Conservation (phyloP, 2,797 vertebrate genomes). For the Hozukius guyotensis region DNA sequence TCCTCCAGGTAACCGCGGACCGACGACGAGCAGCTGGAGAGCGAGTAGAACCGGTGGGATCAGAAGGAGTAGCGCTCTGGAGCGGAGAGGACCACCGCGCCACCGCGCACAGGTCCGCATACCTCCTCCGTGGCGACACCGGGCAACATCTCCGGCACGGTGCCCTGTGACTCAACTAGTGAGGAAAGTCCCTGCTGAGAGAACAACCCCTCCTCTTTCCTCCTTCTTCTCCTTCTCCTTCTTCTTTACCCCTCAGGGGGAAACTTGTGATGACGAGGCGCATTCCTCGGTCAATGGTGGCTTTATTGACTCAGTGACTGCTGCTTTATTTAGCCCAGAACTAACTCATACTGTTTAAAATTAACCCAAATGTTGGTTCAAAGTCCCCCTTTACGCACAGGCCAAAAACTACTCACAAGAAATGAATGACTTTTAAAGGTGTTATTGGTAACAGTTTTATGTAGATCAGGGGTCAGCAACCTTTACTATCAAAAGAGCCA, state of each 20-base stretch:
- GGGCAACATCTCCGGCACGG: slow-evolving; percentile 51
- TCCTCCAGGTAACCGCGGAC: slow-evolving; percentile 46
- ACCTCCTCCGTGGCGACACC: slow-evolving; percentile 27
- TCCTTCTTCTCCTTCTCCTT: slow-evolving; percentile 3
- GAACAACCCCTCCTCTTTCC: slow-evolving; percentile 47
- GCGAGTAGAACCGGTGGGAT: slow-evolving; percentile 61
- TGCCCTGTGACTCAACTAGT: slow-evolving; percentile 33
- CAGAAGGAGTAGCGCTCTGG: slow-evolving; percentile 46
- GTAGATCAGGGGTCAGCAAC: too few relatives aligned
- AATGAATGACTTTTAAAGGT: background rate
- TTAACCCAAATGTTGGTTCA: background rate
- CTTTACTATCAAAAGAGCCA: too few relatives aligned
- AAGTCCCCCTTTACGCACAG: background rate
- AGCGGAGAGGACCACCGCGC: slow-evolving; percentile 29
- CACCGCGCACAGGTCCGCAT: slow-evolving; percentile 61
- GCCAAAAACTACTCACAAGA: background rate
- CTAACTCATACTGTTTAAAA: background rate
- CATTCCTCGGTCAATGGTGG: slow-evolving; percentile 68
- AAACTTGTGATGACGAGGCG: slow-evolving; percentile 58
- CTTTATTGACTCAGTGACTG: slow-evolving; percentile 36
- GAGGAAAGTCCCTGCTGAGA: slow-evolving; percentile 70
- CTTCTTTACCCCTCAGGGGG: slow-evolving; percentile 53
- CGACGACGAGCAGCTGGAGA: slow-evolving; percentile 69
- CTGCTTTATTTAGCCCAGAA: slow-evolving; percentile 22
- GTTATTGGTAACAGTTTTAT: too few relatives aligned